Conservation (phyloP, 2,888 invertebrate genomes). For the Drosophila testacea region DNA sequence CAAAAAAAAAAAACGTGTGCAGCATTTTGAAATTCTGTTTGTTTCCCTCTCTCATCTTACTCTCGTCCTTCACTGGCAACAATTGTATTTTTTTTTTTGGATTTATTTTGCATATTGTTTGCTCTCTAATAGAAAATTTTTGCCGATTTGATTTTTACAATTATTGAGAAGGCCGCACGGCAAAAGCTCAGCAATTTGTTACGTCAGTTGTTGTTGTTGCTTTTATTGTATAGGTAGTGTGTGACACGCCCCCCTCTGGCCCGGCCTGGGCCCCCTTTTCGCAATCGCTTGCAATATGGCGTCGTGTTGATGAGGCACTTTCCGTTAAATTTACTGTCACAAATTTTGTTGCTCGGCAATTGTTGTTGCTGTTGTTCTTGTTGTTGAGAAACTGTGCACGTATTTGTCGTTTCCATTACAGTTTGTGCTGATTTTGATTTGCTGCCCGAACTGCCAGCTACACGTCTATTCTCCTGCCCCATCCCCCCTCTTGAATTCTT, state of each 20-base stretch:
- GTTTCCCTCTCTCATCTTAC: too few relatives aligned
- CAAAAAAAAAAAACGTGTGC: constrained; percentile 68
- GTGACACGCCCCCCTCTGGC: constrained; percentile 18
- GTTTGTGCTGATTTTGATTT: constrained; percentile 81
- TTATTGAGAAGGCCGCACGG: constrained; percentile 46
- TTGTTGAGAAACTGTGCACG: constrained; percentile 66
- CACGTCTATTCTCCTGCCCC: constrained; percentile 20
- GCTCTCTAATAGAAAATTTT: constrained; percentile 71
- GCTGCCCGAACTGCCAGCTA: constrained; percentile 49
- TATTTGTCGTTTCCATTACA: constrained; percentile 82
- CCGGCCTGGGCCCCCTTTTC: background rate
- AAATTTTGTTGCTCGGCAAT: constrained; percentile 46
- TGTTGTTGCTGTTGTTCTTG: constrained; percentile 21
- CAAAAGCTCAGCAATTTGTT: constrained; percentile 43
- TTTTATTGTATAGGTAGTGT: constrained; percentile 2
- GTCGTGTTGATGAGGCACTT: constrained; percentile 61
- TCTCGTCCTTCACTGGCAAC: background rate
- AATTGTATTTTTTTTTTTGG: constrained; percentile 1
- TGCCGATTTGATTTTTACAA: constrained; percentile 48
- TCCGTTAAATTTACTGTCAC: constrained; percentile 72
- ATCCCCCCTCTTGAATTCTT: background rate
- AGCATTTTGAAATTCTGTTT: constrained; percentile 60
- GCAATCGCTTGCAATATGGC: constrained; percentile 30
- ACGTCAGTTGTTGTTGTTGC: constrained; percentile 20
- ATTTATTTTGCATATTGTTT: constrained; percentile 65